Percentiles rank a stretch among this genome's conserved stretches.
Evolutionary conservation across 2,888 invertebrate genomes (phyloP).

Genomic region (Aleiodes leptofemur): DNA sequence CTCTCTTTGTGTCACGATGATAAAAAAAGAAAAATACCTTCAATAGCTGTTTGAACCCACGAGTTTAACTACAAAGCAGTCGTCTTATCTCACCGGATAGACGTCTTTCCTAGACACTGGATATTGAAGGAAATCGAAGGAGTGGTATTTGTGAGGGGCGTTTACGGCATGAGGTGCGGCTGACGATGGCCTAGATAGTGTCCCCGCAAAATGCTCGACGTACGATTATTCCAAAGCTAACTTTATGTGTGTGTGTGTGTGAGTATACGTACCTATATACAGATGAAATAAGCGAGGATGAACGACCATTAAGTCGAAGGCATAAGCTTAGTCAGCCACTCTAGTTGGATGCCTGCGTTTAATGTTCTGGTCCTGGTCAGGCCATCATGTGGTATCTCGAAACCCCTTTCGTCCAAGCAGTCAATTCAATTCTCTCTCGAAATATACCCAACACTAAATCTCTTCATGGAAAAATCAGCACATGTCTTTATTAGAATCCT

Average conservation of each 20-base stretch:
- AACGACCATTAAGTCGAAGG: slow-evolving; percentile 62
- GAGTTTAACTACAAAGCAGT: slow-evolving; percentile 18
- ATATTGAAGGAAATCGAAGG: slow-evolving; percentile 51
- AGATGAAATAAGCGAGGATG: slow-evolving; percentile 58
- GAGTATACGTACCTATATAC: slow-evolving; percentile 34
- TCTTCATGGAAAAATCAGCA: slow-evolving; percentile 8
- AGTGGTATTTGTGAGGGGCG: slow-evolving; percentile 47
- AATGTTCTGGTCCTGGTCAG: slow-evolving; percentile 55
- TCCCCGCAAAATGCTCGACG: slow-evolving; percentile 51
- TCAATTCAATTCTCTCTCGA: slow-evolving; percentile 32
- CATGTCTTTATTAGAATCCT: slow-evolving; percentile 18
- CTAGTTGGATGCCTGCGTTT: slow-evolving; percentile 65
- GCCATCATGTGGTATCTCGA: neutral
- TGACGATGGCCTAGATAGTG: slow-evolving; percentile 45
- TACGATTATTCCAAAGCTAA: slow-evolving; percentile 54
- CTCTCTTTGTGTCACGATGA: neutral
- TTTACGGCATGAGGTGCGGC: slow-evolving; percentile 40
- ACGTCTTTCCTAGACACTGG: slow-evolving; percentile 46
- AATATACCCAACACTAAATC: slow-evolving; percentile 11
- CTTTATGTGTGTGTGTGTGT: neutral
- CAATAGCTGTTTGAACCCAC: neutral
- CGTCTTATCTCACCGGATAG: slow-evolving; percentile 49
- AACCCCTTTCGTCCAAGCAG: slow-evolving; percentile 14
- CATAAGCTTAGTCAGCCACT: slow-evolving; percentile 66
- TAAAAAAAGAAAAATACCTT: slow-evolving; percentile 1